Conservation (phyloP, 2,797 vertebrate genomes). For the Syndactyla subalaris region DNA sequence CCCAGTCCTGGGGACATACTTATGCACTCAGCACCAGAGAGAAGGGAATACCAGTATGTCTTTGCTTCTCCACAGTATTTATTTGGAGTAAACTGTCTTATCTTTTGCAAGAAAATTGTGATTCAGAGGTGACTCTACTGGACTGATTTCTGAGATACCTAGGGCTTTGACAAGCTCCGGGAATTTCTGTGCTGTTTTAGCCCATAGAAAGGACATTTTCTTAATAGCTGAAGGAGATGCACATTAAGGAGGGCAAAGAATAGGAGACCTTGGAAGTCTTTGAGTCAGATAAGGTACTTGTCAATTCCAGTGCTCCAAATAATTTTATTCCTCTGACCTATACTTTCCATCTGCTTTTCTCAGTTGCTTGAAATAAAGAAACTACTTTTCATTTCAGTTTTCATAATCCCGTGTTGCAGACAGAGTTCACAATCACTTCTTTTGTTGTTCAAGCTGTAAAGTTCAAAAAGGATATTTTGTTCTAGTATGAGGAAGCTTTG, state of each 20-base stretch:
- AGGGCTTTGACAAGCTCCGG: neutral
- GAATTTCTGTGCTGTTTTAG: neutral
- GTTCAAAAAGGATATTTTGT: neutral
- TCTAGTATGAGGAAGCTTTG: neutral
- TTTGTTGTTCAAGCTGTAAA: neutral
- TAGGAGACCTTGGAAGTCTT: neutral
- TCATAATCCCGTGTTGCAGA: neutral
- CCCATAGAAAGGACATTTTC: neutral
- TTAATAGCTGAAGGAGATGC: neutral
- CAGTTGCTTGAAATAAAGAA: neutral
- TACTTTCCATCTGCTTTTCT: neutral
- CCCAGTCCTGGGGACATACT: no score
- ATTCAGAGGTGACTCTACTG: neutral
- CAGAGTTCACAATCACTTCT: neutral
- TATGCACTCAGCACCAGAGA: neutral
- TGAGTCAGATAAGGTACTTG: neutral
- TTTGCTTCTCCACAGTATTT: neutral
- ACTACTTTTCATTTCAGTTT: neutral
- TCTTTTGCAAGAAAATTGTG: neutral
- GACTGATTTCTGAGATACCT: neutral
- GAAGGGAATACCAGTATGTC: neutral
- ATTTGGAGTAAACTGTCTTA: neutral
- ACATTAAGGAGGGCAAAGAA: neutral
- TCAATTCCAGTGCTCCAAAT: neutral
- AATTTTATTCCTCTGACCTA: neutral